phyloP scores from a whole-genome alignment of 2,797 vertebrate genomes.

The Tapera naevia region DNA sequence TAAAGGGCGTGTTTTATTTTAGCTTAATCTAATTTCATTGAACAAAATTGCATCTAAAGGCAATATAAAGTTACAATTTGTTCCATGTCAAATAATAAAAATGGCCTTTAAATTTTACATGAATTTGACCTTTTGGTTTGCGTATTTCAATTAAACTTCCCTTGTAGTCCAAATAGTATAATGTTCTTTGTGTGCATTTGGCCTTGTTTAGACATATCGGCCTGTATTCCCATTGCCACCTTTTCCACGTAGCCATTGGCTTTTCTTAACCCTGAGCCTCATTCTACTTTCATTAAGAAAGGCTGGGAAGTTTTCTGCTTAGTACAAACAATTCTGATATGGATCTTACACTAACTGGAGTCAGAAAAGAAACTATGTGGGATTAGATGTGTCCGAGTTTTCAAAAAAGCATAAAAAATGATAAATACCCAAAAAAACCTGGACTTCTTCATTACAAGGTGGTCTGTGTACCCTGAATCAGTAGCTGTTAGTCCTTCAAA shows the following conservation, averaged over 20 bases:
- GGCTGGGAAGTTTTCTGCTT: neutral
- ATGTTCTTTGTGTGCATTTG: conserved; percentile 34
- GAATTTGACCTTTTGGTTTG: conserved; percentile 79
- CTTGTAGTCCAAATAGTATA: conserved; percentile 51
- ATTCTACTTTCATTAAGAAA: neutral
- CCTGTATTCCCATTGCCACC: neutral
- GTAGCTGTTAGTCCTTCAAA: neutral
- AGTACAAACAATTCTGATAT: neutral
- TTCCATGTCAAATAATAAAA: conserved; percentile 80
- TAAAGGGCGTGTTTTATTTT: conserved; percentile 77
- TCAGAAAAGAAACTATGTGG: neutral
- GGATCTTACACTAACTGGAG: neutral
- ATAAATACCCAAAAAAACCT: neutral
- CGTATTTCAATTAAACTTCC: conserved; percentile 78
- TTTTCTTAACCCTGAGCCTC: neutral
- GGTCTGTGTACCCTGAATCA: neutral
- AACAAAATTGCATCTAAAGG: conserved; percentile 79
- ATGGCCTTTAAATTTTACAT: conserved; percentile 81
- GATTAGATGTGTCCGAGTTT: neutral
- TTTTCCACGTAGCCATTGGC: neutral
- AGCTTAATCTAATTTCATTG: conserved; percentile 77
- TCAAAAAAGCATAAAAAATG: neutral
- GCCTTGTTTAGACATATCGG: neutral
- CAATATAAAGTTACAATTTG: conserved; percentile 80
- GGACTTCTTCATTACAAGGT: neutral